These are phyloP conservation scores for Pygathrix nemaeus DNA, from an alignment of 2,113 vertebrate genomes.

Conservation along the genomic window DNA sequence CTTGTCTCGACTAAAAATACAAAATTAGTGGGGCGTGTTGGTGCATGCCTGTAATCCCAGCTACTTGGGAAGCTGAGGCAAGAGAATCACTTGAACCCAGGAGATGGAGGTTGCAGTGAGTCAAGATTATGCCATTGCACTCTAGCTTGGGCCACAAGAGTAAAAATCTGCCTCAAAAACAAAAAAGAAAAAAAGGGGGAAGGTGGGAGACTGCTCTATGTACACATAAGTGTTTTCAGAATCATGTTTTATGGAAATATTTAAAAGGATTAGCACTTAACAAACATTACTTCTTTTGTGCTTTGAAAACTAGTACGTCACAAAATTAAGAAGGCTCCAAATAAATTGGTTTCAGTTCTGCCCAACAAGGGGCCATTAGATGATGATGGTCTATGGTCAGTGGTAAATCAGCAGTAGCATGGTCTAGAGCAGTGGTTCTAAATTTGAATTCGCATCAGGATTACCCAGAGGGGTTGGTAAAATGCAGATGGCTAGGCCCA, in stretches of 20 bases:
- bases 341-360: not conserved
- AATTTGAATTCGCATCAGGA: not conserved
- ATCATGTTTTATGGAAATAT: not conserved
- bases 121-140: no score
- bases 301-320: not conserved
- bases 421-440: not conserved
- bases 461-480: not conserved
- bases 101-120: no score
- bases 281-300: not conserved
- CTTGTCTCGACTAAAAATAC: no score
- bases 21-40: no score
- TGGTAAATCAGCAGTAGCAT: not conserved
- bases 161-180: no score
- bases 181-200: no score
- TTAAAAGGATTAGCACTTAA: not conserved
- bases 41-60: no score
- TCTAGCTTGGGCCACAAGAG: no score
- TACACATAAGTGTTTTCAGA: not conserved
- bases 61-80: no score
- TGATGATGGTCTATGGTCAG: not conserved
- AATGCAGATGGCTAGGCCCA: not conserved
- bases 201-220: not conserved
- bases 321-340: accelerated
- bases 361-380: not conserved
- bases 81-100: no score